Evolutionary conservation across 2,113 vertebrate genomes (phyloP).

Genomic region (Nerophis ophidion): DNA sequence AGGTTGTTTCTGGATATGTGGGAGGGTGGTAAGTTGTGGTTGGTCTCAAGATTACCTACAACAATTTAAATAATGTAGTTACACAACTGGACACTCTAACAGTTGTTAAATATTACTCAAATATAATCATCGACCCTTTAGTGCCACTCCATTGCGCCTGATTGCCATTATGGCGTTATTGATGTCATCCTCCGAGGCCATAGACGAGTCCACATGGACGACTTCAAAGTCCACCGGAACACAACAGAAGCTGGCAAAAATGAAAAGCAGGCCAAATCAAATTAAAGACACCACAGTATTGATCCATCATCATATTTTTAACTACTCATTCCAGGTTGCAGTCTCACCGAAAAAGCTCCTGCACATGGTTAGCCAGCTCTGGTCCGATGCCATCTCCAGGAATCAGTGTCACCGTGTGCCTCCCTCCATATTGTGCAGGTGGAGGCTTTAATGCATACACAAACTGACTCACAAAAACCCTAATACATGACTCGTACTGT

Average conservation of each 20-base stretch:
- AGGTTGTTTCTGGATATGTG: conserved; percentile 80
- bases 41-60: conserved; percentile 81
- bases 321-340: not conserved
- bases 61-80: not conserved
- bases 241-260: conserved; percentile 69
- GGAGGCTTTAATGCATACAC: conserved; percentile 57
- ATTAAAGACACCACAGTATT: not conserved
- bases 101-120: not conserved
- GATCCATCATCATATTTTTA: too few relatives aligned
- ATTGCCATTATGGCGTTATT: conserved; percentile 79
- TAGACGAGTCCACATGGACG: conserved; percentile 68
- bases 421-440: conserved; percentile 79
- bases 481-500: not conserved
- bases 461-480: not conserved
- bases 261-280: not conserved
- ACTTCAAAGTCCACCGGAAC: conserved; percentile 83
- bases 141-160: conserved; percentile 78
- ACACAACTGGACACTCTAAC: not conserved
- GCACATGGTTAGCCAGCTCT: conserved; percentile 75
- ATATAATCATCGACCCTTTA: conserved; percentile 67
- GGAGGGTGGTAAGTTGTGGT: conserved; percentile 78
- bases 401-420: conserved; percentile 81
- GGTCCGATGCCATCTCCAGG: conserved; percentile 83
- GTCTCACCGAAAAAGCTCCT: conserved; percentile 77
- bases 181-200: conserved; percentile 69